Evolutionary conservation across 2,113 vertebrate genomes (phyloP), one percentile per base, ranked within the genome.

Genomic region (Neolamprologus ventralis): DNA sequence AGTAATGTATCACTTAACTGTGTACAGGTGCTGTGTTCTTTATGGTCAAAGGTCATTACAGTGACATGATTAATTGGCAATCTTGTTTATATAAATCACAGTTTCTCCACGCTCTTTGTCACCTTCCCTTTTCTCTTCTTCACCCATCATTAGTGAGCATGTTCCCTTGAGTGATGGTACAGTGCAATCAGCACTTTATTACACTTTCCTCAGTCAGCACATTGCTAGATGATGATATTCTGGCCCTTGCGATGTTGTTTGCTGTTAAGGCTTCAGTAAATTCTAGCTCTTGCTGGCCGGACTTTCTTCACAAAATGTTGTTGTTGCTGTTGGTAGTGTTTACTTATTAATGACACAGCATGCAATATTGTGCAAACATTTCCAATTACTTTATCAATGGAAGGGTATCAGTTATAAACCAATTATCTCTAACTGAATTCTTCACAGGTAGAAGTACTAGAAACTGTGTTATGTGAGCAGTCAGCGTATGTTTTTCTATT

Each of bases 131-230:
- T 94, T 93, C 81, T 86, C 89, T 82, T 91, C 81, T 94, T 93
- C 90, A 92, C 91, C 89, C 93, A 87, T 94, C 92, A 93, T 96
- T 95, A 94, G 91, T 83, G 87, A 88, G 83, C 35, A 19, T 7
- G 88, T 82, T 95, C 93, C 95, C 93, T 58, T 95, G 94, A 95
- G 95, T 95, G 94, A 94, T 94, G 14, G 90, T 87, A 84, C 89
- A 88, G 90, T 89, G 86, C 89, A 94, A 94, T 95, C 93, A 95
- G 94, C 94, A 91, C 94, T 93, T 92, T 93, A 92, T 85, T 57
- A 58, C 78, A 40, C 85, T 81, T 88, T 82, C 73, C 84, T 75
- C 85, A 51, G 93, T 96, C 95, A 94, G 94, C 95, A 95, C 89
- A 92, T 92, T 92, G 94, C 75, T 53, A 55, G 88, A 90, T 89